Base-by-base conservation (phyloP, 1,140 invertebrate species). In the Drosophila pachea region DNA sequence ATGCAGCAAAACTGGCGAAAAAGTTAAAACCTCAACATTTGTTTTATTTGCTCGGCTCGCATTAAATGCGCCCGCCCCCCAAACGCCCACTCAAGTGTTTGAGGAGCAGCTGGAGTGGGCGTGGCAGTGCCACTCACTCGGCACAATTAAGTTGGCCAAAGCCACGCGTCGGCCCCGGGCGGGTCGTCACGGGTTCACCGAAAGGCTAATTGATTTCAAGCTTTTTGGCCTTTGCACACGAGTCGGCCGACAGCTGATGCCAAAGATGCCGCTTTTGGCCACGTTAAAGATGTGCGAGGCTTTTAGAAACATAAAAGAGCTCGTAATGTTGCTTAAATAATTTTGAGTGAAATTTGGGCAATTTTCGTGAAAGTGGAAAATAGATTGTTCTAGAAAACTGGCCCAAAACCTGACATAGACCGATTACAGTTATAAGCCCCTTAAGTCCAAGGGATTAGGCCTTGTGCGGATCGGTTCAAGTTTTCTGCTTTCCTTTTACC, bases 121-220 rank as follows among this genome's bases (percentile, higher is more conserved):
- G 45, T 56, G 74, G 74, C 78, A 74, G 63, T 67, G 76, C 63
- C 75, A 69, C 73, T 78, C 73, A 83, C 76, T 76, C 73, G 67
- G 58, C 68, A 64, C 78, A 74, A 83, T 78, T 78, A 83, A 82
- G 67, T 75, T 68, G 45, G 66, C 16, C 59, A 78, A 52, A 36
- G 58, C 45, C 36, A 56, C 40, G 45, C 43, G 36, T 43, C 16
- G 35, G n/a, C 31, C 12, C 22, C 14, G n/a, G 12, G 58, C 33
- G 58, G 49, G 38, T 32, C 33, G 45, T 63, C 71, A 63, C 52
- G 68, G 75, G 73, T 84, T 79, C 79, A 79, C 61, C 53, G 48
- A 79, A 69, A 76, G 76, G 81, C 79, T 83, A 83, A 83, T 83
- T 83, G 79, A 84, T 74, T 73, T 84, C 58, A 48, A 70, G 79